Evolutionary conservation across 2,888 invertebrate species (phyloP).

Genomic region (Caenorhabditis sulstoni): DNA sequence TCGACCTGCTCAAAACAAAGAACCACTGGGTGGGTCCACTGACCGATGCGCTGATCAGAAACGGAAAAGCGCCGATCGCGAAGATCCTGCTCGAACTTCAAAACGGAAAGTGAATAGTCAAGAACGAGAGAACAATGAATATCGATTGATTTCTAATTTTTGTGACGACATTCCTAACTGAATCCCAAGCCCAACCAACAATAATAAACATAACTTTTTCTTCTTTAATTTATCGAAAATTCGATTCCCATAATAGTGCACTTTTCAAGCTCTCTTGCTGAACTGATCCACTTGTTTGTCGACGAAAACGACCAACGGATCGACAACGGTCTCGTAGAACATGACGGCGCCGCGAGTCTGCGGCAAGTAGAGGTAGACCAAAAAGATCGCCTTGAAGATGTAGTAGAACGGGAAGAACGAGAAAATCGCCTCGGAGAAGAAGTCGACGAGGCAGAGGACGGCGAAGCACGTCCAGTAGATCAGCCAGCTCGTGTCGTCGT

Average conservation of each 20-base stretch:
- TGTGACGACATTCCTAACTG: too few species aligned
- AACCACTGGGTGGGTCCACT: constrained; percentile 77
- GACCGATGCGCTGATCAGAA: constrained; percentile 76
- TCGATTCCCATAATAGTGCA: too few species aligned
- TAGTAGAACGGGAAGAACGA: constrained; percentile 89
- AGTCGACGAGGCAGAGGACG: constrained; percentile 91
- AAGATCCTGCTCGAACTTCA: constrained; percentile 53
- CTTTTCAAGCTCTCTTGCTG: background rate
- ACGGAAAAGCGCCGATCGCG: constrained; percentile 70
- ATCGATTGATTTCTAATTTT: too few species aligned
- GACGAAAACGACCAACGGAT: constrained; percentile 47
- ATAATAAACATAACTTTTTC: too few species aligned
- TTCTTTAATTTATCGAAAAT: too few species aligned
- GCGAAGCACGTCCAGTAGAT: constrained; percentile 99
- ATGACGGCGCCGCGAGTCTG: constrained; percentile 81
- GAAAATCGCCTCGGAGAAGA: constrained; percentile 90
- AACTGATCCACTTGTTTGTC: constrained; percentile 32
- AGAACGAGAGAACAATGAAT: too few species aligned
- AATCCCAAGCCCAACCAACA: too few species aligned
- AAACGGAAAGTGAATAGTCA: constrained; percentile 27
- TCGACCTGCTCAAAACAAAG: constrained; percentile 77
- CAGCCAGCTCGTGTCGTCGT: constrained; percentile 87
- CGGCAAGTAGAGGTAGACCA: constrained; percentile 82
- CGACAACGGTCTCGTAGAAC: constrained; percentile 81
- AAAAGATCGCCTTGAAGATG: constrained; percentile 82